Percentiles rank a stretch among this genome's conserved stretches.
Evolutionary conservation across 2,888 invertebrate genomes (phyloP).

Genomic region (Ommatoiulus sabulosus): DNA sequence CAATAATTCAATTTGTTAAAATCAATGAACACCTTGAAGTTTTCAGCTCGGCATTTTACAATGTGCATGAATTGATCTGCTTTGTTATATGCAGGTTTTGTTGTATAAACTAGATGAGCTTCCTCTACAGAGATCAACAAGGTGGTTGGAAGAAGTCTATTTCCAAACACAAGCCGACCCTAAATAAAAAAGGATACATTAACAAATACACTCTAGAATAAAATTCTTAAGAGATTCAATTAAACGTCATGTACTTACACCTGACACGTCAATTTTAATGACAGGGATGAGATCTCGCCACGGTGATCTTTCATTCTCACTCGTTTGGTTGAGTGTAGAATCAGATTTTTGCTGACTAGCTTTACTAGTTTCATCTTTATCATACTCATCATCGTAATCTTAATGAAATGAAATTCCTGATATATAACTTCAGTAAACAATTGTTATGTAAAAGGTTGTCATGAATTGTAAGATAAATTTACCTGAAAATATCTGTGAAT

Average conservation of each 20-base stretch:
- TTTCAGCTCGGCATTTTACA: slow-evolving; percentile 93
- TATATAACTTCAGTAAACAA: not conserved
- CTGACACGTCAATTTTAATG: slow-evolving; percentile 92
- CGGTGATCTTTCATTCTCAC: slow-evolving; percentile 45
- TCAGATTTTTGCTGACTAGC: slow-evolving; percentile 19
- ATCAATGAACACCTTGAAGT: slow-evolving; percentile 75
- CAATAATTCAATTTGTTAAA: not conserved
- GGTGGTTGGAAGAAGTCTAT: slow-evolving; percentile 92
- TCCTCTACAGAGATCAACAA: slow-evolving; percentile 89
- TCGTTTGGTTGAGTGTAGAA: not conserved
- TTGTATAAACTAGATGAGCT: slow-evolving; percentile 93
- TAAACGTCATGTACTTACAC: slow-evolving; percentile 71
- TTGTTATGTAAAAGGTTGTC: not conserved
- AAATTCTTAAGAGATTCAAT: not conserved
- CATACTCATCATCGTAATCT: slow-evolving; percentile 2
- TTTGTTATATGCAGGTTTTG: slow-evolving; percentile 92
- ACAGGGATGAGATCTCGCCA: slow-evolving; percentile 98
- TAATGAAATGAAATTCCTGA: not conserved
- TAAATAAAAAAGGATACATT: slow-evolving; percentile 64
- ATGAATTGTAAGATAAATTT: not conserved
- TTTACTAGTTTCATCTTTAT: not conserved
- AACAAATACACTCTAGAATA: not conserved
- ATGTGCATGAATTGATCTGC: slow-evolving; percentile 97
- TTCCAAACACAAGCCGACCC: slow-evolving; percentile 95
- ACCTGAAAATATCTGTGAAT: slow-evolving; percentile 76